phyloP scores from a whole-genome alignment of 2,888 invertebrate species.

The Cephus runcator region DNA sequence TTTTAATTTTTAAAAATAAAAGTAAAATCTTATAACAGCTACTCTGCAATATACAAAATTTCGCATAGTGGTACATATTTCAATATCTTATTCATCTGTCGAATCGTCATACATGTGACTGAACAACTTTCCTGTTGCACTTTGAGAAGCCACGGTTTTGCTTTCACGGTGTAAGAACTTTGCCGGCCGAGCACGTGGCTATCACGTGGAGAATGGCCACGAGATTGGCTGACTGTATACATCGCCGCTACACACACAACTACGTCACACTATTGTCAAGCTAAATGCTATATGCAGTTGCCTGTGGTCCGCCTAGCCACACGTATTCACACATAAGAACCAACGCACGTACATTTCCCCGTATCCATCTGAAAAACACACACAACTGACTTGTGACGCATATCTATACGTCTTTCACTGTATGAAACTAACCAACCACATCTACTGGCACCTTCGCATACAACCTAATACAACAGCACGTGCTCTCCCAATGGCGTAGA shows the following conservation, averaged over 20 bases:
- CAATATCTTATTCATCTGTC: background rate
- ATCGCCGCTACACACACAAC: background rate
- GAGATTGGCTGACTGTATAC: background rate
- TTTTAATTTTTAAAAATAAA: too few species aligned
- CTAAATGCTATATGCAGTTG: background rate
- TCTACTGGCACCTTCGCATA: background rate
- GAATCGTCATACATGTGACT: background rate
- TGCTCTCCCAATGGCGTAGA: background rate
- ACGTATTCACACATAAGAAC: background rate
- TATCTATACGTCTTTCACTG: background rate
- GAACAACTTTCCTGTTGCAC: background rate
- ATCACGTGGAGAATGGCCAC: slow-evolving; percentile 2
- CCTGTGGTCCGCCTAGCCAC: background rate
- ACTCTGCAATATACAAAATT: background rate
- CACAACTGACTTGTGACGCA: background rate
- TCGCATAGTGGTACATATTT: background rate
- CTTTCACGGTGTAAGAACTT: background rate
- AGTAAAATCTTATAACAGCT: too few species aligned
- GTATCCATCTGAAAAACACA: too few species aligned
- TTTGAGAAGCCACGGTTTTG: background rate
- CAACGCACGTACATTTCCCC: background rate
- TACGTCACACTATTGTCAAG: background rate
- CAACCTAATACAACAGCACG: background rate
- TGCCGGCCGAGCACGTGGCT: background rate
- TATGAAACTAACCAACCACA: background rate